Conservation (phyloP, 2,113 vertebrate species). For the Anhinga rufa region DNA sequence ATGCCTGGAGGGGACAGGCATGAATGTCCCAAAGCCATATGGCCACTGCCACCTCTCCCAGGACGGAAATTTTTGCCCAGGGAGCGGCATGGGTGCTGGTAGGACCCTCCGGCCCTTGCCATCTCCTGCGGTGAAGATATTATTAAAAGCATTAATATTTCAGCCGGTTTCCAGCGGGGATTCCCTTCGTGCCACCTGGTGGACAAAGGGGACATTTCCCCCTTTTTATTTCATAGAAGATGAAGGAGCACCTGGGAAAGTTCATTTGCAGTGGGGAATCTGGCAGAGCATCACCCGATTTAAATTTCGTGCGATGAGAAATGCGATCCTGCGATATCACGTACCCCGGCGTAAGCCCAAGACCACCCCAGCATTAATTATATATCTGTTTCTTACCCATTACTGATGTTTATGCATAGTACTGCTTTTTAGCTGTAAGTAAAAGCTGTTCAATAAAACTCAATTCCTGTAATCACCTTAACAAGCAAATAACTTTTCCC, state of each 20-base stretch:
- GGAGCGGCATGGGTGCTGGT: accelerated
- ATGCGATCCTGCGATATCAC: accelerated
- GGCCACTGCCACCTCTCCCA: background rate
- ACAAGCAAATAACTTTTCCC: background rate
- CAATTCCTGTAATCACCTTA: background rate
- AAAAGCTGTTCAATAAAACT: background rate
- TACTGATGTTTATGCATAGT: background rate
- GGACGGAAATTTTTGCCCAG: accelerated
- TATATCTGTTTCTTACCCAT: background rate
- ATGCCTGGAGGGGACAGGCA: background rate
- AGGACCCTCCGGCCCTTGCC: background rate
- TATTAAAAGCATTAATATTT: background rate
- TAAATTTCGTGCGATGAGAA: background rate
- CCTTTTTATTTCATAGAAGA: background rate
- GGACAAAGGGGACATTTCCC: conserved; percentile 3
- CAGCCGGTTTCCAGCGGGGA: background rate
- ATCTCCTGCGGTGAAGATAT: background rate
- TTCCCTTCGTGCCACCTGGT: conserved; percentile 57
- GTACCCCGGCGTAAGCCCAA: accelerated
- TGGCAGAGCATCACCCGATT: background rate
- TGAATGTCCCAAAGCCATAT: background rate
- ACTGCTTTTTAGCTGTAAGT: background rate
- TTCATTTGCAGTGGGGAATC: background rate
- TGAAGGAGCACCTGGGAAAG: background rate
- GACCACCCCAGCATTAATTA: background rate